A percentile compares a stretch with the other conserved stretches of the same genome.
phyloP scores from a whole-genome alignment of 2,797 vertebrate genomes.

The Hybognathus amarus region DNA sequence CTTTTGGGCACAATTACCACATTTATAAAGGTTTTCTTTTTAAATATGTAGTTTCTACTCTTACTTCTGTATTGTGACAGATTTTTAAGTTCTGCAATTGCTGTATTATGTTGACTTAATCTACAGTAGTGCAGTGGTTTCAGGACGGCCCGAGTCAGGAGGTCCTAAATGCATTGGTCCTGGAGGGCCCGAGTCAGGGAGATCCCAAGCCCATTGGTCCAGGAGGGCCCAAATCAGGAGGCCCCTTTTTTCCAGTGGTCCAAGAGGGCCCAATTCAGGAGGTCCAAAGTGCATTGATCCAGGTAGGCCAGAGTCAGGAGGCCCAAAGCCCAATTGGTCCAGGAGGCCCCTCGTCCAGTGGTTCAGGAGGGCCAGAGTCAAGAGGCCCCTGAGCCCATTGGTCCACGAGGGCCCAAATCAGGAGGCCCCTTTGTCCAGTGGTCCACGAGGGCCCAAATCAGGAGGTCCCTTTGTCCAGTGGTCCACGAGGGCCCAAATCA shows the following conservation, averaged over 20 bases:
- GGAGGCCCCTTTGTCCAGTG: background rate
- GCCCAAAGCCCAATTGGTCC: no score
- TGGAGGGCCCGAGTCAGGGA: no score
- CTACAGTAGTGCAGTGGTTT: no score
- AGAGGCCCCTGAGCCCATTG: background rate
- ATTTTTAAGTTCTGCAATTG: background rate
- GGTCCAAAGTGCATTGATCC: background rate
- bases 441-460: no score
- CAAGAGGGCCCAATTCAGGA: background rate
- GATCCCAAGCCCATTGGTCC: no score
- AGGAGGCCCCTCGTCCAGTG: no score
- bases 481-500: no score
- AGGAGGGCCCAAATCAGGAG: no score
- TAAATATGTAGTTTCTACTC: background rate
- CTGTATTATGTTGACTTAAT: no score
- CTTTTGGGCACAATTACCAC: background rate
- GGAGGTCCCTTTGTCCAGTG: no score
- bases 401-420: background rate
- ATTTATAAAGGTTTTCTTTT: background rate
- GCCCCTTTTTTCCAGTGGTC: background rate
- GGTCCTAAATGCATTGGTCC: background rate
- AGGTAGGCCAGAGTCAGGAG: background rate
- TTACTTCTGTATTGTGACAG: no score
- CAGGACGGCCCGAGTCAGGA: background rate
- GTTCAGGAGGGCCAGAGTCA: no score